Percentiles rank a stretch among this genome's conserved stretches.
Evolutionary conservation across 1,140 invertebrate species (phyloP).

Genomic region (Nautilus pompilius): DNA sequence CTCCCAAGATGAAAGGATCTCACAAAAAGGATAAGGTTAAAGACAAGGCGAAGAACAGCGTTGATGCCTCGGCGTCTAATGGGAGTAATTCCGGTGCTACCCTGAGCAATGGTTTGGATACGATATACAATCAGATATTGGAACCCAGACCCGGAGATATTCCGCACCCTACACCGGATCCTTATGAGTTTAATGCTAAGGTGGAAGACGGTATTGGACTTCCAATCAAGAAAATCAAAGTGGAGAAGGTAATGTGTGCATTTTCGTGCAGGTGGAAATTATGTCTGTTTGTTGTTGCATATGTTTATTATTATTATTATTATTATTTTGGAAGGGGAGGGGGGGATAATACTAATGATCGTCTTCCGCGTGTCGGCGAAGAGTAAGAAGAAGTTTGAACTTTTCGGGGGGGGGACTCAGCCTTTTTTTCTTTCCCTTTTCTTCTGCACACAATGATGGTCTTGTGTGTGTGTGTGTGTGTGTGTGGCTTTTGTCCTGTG

Average conservation of each 20-base stretch:
- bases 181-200: conserved; percentile 53
- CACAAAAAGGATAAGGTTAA: conserved; percentile 16
- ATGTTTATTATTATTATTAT: too few species aligned
- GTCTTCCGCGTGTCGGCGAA: too few species aligned
- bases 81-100: not conserved
- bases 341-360: too few species aligned
- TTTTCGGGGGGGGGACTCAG: too few species aligned
- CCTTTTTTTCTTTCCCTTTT: too few species aligned
- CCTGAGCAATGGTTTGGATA: conserved; percentile 21
- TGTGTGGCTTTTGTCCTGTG: too few species aligned
- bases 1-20: conserved; percentile 3
- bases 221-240: conserved; percentile 49
- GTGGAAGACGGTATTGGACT: conserved; percentile 46
- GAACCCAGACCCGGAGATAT: conserved; percentile 30
- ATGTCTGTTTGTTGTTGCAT: too few species aligned
- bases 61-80: not conserved
- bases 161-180: conserved; percentile 27
- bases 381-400: too few species aligned
- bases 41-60: conserved; percentile 3
- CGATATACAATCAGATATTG: conserved; percentile 20
- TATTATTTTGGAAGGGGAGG: too few species aligned
- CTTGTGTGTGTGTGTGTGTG: too few species aligned
- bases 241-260: conserved; percentile 40
- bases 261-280: too few species aligned
- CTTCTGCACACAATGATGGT: too few species aligned